These are phyloP conservation scores for Eleutherodactylus coqui DNA, from an alignment of 2,797 vertebrate genomes.

Conservation along the genomic window DNA sequence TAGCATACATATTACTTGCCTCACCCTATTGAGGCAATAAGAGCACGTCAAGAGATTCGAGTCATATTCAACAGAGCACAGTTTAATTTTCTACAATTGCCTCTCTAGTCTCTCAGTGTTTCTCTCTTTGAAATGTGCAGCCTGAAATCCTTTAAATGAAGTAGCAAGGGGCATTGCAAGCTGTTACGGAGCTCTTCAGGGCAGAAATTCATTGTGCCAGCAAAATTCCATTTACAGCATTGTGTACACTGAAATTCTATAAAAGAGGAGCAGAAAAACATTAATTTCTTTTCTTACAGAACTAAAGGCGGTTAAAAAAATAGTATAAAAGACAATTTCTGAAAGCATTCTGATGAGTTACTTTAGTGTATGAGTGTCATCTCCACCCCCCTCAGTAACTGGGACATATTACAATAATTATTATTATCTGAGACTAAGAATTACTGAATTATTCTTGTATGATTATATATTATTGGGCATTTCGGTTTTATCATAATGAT, in stretches of 20 bases:
- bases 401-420: conserved; percentile 3
- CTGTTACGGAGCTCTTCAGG: conserved; percentile 57
- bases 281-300: conserved; percentile 58
- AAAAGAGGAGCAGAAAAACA: conserved; percentile 53
- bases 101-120: conserved; percentile 39
- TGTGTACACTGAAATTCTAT: conserved; percentile 57
- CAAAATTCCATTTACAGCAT: conserved; percentile 58
- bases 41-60: conserved; percentile 47
- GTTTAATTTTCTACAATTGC: conserved; percentile 60
- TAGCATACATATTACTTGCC: neutral
- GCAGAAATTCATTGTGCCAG: conserved; percentile 58
- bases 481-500: neutral
- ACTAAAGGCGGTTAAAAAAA: conserved; percentile 43
- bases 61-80: conserved; percentile 37
- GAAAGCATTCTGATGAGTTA: conserved; percentile 35
- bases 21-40: conserved; percentile 31
- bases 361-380: conserved; percentile 25
- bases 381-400: neutral
- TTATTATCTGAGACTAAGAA: conserved; percentile 14
- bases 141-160: conserved; percentile 58
- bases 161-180: conserved; percentile 58
- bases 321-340: neutral
- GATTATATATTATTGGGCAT: neutral
- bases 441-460: neutral
- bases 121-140: conserved; percentile 47